Conservation (phyloP, 2,888 invertebrate species). For the Synanthedon vespiformis region DNA sequence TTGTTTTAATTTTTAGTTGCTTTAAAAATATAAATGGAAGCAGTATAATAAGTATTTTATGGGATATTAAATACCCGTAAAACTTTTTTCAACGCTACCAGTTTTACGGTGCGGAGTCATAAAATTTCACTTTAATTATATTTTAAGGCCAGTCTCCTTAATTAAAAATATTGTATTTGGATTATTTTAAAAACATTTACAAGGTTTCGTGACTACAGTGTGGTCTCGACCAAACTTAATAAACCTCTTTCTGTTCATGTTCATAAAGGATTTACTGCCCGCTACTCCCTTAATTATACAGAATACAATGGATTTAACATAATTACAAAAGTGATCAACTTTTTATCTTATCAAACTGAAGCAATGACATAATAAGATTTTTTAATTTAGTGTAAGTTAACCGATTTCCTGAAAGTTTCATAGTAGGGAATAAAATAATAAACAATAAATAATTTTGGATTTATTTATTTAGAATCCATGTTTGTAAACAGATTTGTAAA, state of each 20-base stretch:
- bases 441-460: constrained; percentile 32
- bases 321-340: too few relatives aligned
- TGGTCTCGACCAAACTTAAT: too few relatives aligned
- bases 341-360: too few relatives aligned
- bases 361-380: too few relatives aligned
- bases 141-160: neutral
- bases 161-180: neutral
- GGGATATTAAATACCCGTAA: constrained; percentile 9
- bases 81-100: constrained; percentile 4
- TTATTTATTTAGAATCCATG: constrained; percentile 68
- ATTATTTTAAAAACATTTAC: neutral
- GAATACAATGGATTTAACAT: too few relatives aligned
- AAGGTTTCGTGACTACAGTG: too few relatives aligned
- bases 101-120: constrained; percentile 6
- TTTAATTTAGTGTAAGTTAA: too few relatives aligned
- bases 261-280: too few relatives aligned
- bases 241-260: too few relatives aligned
- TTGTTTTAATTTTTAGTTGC: too few relatives aligned
- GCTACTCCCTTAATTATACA: too few relatives aligned
- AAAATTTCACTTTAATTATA: constrained; percentile 3
- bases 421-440: constrained; percentile 6
- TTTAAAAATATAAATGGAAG: neutral
- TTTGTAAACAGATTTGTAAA: constrained; percentile 64
- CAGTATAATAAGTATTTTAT: constrained; percentile 7
- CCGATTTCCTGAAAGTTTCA: too few relatives aligned